Conservation (phyloP, 2,113 vertebrate genomes). For the Leptocoma aspasia region DNA sequence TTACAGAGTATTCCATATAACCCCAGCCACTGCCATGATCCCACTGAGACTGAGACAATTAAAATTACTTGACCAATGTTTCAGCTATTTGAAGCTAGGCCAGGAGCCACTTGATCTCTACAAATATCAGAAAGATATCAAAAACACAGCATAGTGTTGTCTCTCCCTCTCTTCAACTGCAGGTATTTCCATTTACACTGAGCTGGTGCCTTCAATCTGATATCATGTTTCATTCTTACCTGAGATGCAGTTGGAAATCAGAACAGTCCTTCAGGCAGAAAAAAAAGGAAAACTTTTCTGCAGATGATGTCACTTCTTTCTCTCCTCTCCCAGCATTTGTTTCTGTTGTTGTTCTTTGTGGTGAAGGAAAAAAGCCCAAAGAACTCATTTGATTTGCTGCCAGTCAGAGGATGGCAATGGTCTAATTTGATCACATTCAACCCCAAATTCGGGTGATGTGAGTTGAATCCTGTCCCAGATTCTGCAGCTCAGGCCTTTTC, state of each 20-base stretch:
- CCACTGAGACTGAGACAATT: not conserved
- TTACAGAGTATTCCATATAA: not conserved
- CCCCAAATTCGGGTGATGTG: not conserved
- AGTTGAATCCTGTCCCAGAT: not conserved
- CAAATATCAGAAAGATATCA: not conserved
- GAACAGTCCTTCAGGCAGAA: not conserved
- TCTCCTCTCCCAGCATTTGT: not conserved
- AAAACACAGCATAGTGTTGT: not conserved
- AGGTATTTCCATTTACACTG: not conserved
- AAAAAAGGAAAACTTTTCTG: not conserved
- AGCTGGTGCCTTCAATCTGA: not conserved
- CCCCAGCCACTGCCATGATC: not conserved
- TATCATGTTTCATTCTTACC: conserved; percentile 2
- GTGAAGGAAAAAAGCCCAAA: not conserved
- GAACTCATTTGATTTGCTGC: not conserved
- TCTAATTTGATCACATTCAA: not conserved
- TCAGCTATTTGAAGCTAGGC: not conserved
- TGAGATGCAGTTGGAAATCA: conserved; percentile 29
- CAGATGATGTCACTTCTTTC: not conserved
- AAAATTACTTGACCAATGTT: not conserved
- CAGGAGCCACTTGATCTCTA: not conserved
- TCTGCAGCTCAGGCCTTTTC: not conserved
- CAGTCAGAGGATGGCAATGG: not conserved
- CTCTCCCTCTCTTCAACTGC: not conserved
- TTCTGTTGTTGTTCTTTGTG: not conserved